Conservation (phyloP, 2,113 vertebrate genomes). For the Garra rufa region DNA sequence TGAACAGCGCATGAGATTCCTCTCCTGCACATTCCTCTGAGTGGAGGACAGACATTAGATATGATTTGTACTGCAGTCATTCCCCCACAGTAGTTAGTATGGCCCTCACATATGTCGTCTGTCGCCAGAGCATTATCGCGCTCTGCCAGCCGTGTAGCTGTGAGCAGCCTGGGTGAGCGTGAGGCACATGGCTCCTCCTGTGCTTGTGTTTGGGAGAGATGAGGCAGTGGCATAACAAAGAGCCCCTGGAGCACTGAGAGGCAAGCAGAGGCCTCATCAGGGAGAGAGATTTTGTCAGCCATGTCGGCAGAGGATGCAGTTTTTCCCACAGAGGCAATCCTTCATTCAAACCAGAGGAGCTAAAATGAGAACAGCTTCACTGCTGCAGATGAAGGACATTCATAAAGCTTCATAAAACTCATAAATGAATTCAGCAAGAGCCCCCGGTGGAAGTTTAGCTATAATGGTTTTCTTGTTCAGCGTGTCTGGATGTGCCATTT, state of each 20-base stretch:
- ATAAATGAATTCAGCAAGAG: not conserved
- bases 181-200: constrained; percentile 37
- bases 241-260: constrained; percentile 44
- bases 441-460: constrained; percentile 14
- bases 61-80: constrained; percentile 48
- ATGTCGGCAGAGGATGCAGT: constrained; percentile 15
- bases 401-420: constrained; percentile 14
- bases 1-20: not conserved
- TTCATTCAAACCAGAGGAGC: constrained; percentile 40
- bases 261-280: constrained; percentile 42
- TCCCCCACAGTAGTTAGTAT: constrained; percentile 50
- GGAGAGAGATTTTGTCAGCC: constrained; percentile 45
- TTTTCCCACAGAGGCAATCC: constrained; percentile 21
- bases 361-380: constrained; percentile 17
- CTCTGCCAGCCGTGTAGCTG: constrained; percentile 58
- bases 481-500: constrained; percentile 1
- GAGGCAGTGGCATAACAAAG: constrained; percentile 45
- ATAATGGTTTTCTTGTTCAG: constrained; percentile 11
- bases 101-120: constrained; percentile 50
- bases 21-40: not conserved
- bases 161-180: constrained; percentile 41
- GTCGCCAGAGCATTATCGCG: constrained; percentile 55
- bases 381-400: constrained; percentile 26
- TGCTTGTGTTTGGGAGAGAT: constrained; percentile 35
- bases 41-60: constrained; percentile 26